A percentile compares a stretch with the other conserved stretches of the same genome.
phyloP scores from a whole-genome alignment of 1,140 invertebrate genomes.

The Drosophila azteca region DNA sequence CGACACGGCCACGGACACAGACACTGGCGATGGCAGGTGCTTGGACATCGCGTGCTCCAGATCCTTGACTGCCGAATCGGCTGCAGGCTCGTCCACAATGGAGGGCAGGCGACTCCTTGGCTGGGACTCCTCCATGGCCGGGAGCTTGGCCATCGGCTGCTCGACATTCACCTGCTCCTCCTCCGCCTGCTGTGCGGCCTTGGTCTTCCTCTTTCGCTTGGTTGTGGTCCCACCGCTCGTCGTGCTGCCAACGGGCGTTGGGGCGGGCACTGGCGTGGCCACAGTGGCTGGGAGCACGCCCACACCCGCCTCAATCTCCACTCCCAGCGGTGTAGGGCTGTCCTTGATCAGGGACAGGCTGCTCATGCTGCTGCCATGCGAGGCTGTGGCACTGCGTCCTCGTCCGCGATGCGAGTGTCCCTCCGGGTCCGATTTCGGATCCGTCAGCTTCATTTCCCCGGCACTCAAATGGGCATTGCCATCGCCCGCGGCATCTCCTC shows the following conservation, averaged over 20 bases:
- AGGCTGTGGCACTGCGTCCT: constrained; percentile 52
- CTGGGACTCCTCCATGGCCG: constrained; percentile 62
- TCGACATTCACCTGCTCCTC: constrained; percentile 53
- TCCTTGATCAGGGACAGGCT: constrained; percentile 74
- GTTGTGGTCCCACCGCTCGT: constrained; percentile 24
- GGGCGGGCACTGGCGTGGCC: constrained; percentile 55
- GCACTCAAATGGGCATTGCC: constrained; percentile 56
- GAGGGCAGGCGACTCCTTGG: constrained; percentile 73
- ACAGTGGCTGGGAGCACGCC: constrained; percentile 65
- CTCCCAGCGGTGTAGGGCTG: constrained; percentile 58
- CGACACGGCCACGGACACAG: constrained; percentile 49
- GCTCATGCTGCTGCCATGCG: constrained; percentile 52
- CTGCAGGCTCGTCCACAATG: constrained; percentile 68
- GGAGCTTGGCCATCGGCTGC: constrained; percentile 74
- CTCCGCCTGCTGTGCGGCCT: constrained; percentile 66
- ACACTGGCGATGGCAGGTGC: constrained; percentile 89
- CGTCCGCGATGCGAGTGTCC: constrained; percentile 65
- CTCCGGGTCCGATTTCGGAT: constrained; percentile 72
- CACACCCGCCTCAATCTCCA: constrained; percentile 53
- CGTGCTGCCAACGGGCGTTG: constrained; percentile 40
- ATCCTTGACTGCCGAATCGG: constrained; percentile 87
- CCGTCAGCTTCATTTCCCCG: constrained; percentile 61
- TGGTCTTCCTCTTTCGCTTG: constrained; percentile 76
- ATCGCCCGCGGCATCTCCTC: constrained; percentile 88
- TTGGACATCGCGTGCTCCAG: constrained; percentile 98